These are phyloP conservation scores for Corythornis madagascariensis DNA, from an alignment of 2,113 vertebrate species.

Conservation along the genomic window DNA sequence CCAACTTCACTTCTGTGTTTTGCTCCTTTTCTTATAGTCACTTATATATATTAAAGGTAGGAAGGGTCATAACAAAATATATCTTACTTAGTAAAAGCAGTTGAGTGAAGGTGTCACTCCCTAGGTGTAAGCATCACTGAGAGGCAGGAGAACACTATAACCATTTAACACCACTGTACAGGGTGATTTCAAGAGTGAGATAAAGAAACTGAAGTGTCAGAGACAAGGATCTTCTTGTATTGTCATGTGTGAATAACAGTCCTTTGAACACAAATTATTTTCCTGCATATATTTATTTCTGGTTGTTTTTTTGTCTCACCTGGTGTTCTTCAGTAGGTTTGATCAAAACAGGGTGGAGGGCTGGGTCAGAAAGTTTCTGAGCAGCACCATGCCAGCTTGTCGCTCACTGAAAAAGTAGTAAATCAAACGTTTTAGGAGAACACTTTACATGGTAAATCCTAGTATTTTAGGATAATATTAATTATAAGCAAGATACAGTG, in stretches of 20 bases:
- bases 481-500: neutral
- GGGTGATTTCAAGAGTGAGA: neutral
- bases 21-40: neutral
- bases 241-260: neutral
- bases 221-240: neutral
- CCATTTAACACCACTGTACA: neutral
- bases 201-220: neutral
- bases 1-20: neutral
- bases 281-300: neutral
- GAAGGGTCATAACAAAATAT: neutral
- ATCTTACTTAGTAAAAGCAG: neutral
- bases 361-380: constrained; percentile 46
- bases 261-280: neutral
- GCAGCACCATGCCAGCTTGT: constrained; percentile 47
- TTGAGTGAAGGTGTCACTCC: neutral
- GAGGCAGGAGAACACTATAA: neutral
- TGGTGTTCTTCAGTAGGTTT: neutral
- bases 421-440: neutral
- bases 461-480: neutral
- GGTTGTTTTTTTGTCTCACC: neutral
- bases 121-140: neutral
- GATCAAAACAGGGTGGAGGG: neutral
- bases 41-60: neutral
- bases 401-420: constrained; percentile 42
- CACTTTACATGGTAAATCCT: neutral